Conservation (phyloP, 2,113 vertebrate genomes). For the Vimba vimba region DNA sequence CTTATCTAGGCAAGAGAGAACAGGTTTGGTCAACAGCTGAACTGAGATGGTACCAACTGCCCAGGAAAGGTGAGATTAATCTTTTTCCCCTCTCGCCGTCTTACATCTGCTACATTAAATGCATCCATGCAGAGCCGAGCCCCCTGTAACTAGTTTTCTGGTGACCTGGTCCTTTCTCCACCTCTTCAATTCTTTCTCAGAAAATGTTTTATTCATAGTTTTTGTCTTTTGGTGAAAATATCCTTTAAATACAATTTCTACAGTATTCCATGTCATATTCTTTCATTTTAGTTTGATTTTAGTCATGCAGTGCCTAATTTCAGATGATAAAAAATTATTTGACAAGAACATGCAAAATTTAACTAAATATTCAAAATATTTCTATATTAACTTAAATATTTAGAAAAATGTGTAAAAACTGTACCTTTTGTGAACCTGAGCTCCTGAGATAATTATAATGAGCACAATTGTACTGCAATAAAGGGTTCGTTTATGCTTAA, state of each 20-base stretch:
- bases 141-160: conserved; percentile 43
- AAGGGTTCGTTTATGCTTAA: background rate
- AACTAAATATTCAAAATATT: background rate
- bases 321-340: background rate
- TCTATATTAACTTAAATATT: background rate
- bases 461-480: background rate
- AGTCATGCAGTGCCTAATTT: background rate
- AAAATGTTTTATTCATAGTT: background rate
- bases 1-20: conserved; percentile 67
- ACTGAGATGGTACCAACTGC: conserved; percentile 60
- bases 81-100: conserved; percentile 61
- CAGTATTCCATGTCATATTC: background rate
- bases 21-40: conserved; percentile 59
- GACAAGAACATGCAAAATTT: background rate
- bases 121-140: conserved; percentile 64
- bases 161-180: conserved; percentile 28
- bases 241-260: background rate
- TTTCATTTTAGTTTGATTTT: background rate
- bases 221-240: background rate
- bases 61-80: conserved; percentile 72
- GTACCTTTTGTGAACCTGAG: background rate
- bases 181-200: background rate
- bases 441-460: background rate
- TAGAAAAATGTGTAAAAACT: background rate
- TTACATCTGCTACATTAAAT: conserved; percentile 68